Conservation (phyloP, 2,797 vertebrate species). For the Cetoscarus ocellatus region DNA sequence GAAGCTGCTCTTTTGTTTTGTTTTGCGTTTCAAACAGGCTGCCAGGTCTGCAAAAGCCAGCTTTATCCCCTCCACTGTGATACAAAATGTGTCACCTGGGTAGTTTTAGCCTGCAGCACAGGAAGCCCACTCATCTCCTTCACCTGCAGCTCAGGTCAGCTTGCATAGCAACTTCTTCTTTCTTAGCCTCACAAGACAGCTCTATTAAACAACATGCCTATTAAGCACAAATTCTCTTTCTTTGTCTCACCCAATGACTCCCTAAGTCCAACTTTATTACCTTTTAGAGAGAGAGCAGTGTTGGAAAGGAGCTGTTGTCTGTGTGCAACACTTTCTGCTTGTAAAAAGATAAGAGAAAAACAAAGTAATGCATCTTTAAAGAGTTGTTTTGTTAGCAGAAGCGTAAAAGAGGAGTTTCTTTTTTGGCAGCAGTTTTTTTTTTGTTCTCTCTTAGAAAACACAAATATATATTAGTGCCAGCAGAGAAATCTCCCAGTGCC, state of each 20-base stretch:
- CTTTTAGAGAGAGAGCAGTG: background rate
- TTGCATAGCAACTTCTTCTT: slow-evolving; percentile 24
- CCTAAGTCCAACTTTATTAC: slow-evolving; percentile 18
- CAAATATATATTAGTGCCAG: background rate
- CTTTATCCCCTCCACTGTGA: background rate
- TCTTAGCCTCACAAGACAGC: slow-evolving; percentile 12
- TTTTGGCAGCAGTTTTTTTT: background rate
- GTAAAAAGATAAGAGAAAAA: background rate
- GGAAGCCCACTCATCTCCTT: slow-evolving; percentile 10
- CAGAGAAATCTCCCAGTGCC: background rate
- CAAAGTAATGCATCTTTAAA: background rate
- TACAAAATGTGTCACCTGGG: slow-evolving; percentile 31
- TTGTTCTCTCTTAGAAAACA: background rate
- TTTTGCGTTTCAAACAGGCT: background rate
- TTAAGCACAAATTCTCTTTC: slow-evolving; percentile 29
- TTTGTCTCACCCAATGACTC: slow-evolving; percentile 13
- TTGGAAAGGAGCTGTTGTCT: background rate
- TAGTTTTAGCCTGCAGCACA: background rate
- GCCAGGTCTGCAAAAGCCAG: slow-evolving; percentile 1
- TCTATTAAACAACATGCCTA: slow-evolving; percentile 29
- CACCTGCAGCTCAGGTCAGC: slow-evolving; percentile 24
- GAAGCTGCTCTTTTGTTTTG: too few relatives aligned
- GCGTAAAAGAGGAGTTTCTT: background rate
- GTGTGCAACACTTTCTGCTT: background rate
- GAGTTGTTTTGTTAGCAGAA: background rate